Percentiles rank a stretch among this genome's conserved stretches.
Evolutionary conservation across 1,140 invertebrate species (phyloP).

Genomic region (Eurytemora carolleeae): DNA sequence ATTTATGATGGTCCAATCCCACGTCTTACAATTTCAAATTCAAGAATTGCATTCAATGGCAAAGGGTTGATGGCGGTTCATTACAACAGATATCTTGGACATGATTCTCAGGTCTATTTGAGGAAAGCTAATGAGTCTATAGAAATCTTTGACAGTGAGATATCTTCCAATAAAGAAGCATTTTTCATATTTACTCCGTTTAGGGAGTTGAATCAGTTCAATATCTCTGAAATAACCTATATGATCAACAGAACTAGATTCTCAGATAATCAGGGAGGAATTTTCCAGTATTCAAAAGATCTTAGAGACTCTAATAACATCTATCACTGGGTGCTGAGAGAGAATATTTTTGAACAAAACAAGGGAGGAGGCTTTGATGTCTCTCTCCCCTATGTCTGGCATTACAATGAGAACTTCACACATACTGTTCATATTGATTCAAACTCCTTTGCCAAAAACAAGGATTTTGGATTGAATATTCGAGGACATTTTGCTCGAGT

Average conservation of each 20-base stretch:
- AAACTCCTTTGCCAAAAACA: constrained; percentile 63
- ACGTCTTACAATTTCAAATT: constrained; percentile 37
- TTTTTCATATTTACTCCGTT: constrained; percentile 57
- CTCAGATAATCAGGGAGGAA: constrained; percentile 57
- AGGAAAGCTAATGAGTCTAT: constrained; percentile 70
- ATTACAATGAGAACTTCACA: constrained; percentile 82
- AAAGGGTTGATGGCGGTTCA: constrained; percentile 60
- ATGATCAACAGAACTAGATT: constrained; percentile 65
- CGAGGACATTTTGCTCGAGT: constrained; percentile 65
- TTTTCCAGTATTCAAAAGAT: constrained; percentile 63
- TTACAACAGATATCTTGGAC: constrained; percentile 44
- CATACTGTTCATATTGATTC: constrained; percentile 67
- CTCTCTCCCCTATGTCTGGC: constrained; percentile 72
- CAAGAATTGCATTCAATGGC: constrained; percentile 54
- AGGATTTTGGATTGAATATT: constrained; percentile 59
- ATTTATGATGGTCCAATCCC: constrained; percentile 11
- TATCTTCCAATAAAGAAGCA: constrained; percentile 52
- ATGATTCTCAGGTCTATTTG: constrained; percentile 38
- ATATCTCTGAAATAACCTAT: constrained; percentile 59
- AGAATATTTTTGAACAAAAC: constrained; percentile 68
- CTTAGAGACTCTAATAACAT: constrained; percentile 76
- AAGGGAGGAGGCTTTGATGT: constrained; percentile 59
- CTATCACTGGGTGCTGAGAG: constrained; percentile 75
- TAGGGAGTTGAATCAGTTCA: constrained; percentile 56
- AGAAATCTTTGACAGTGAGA: constrained; percentile 50